Evolutionary conservation across 2,113 vertebrate species (phyloP), one percentile per base, ranked within the genome.

Genomic region (Salminus brasiliensis): DNA sequence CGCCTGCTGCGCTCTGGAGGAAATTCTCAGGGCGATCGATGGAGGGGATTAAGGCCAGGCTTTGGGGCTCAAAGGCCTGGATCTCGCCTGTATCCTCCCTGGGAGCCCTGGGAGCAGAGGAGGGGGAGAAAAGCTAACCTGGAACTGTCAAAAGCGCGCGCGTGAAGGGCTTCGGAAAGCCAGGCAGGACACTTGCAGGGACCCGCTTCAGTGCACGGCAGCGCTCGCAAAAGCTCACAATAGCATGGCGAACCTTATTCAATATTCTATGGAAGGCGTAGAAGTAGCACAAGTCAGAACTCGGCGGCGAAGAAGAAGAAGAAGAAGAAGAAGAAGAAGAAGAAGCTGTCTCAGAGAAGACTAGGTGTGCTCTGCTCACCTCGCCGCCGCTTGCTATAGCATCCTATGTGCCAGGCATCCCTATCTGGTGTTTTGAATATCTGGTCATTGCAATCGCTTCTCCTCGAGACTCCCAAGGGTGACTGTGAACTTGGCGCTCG

Each of bases 1-100:
- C 78, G 81, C 91, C 87, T 84, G 88, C 91, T 92, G 91, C 82
- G 91, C 89, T 84, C 83, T 84, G 88, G 87, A 90, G 88, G 88
- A 94, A 93, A 91, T 93, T 93, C 93, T 94, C 93, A 94, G 91
- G 91, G 88, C 88, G 90, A 94, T 94, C 93, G 91, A 94, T 94
- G 91, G 81, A 53, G 83, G 85, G 91, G 92, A 93, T 93, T 94
- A 93, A 88, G 88, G 83, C 84, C 72, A 59, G 90, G 92, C 91
- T 94, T 94, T 93, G 90, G 92, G 89, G 91, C 91, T 94, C 91
- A 93, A 91, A 93, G 87, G 90, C 91, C 89, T 91, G 91, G 91
- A 94, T 94, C 91, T 93, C 81, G 85, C 87, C 80, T 77, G 85
- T 89, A 91, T 91, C 90, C 93, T 93, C 91, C 86, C 84, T 68